These are phyloP conservation scores for Micromys minutus DNA, from an alignment of 2,113 vertebrate species.

Conservation along the genomic window DNA sequence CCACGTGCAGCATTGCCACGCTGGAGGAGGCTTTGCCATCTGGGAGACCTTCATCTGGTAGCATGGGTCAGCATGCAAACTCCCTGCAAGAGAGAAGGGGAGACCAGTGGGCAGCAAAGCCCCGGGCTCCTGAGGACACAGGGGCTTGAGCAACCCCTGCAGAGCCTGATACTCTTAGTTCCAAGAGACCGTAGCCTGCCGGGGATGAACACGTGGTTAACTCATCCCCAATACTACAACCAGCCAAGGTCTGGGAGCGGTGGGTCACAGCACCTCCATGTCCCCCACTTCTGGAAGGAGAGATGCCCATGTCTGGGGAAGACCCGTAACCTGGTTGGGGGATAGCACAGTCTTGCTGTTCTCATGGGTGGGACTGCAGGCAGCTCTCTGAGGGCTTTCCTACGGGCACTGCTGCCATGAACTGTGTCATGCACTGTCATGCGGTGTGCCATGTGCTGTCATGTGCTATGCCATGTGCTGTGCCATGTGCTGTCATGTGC, in stretches of 20 bases:
- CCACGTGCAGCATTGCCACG: not conserved
- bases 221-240: not conserved
- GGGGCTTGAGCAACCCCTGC: not conserved
- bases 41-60: not conserved
- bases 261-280: not conserved
- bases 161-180: too few relatives aligned
- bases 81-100: not conserved
- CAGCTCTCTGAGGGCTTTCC: not conserved
- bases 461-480: too few relatives aligned
- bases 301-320: not conserved
- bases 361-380: not conserved
- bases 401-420: not conserved
- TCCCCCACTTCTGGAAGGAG: not conserved
- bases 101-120: not conserved
- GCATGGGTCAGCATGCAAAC: not conserved
- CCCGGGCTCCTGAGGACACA: not conserved
- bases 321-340: not conserved
- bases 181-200: not conserved
- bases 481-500: too few relatives aligned
- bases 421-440: too few relatives aligned
- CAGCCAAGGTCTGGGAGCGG: not conserved
- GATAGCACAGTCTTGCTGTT: not conserved
- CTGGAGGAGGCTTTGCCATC: not conserved
- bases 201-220: fast-evolving
- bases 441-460: too few relatives aligned